Evolutionary conservation across 2,113 vertebrate species (phyloP).

Genomic region (Eidolon helvum): DNA sequence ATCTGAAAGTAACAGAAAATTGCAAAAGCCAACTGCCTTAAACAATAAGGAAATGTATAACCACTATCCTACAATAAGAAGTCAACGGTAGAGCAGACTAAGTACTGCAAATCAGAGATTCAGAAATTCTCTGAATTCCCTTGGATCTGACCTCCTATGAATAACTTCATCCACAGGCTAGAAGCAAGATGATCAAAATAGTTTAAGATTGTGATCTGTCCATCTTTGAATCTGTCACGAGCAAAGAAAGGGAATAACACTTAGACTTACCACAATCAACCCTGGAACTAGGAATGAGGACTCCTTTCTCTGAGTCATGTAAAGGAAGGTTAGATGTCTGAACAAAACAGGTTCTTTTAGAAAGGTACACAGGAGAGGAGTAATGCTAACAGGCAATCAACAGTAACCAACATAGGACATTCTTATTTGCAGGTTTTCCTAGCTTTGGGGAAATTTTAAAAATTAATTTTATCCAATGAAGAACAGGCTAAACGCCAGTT

Average conservation of each 20-base stretch:
- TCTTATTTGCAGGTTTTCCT: background rate
- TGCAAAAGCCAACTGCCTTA: background rate
- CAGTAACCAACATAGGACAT: background rate
- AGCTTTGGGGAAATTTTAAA: background rate
- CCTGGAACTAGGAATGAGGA: background rate
- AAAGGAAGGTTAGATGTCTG: background rate
- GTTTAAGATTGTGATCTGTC: background rate
- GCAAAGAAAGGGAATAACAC: conserved; percentile 18
- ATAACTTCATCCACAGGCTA: background rate
- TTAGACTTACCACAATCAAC: background rate
- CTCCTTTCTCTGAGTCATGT: background rate
- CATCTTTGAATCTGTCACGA: background rate
- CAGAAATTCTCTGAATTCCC: background rate
- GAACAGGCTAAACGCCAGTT: background rate
- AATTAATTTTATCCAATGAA: background rate
- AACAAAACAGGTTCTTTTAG: background rate
- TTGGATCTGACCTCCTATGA: background rate
- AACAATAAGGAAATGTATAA: background rate
- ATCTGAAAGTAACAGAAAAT: conserved; percentile 14
- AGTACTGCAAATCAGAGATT: background rate
- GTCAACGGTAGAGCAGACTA: background rate
- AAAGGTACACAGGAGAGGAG: background rate
- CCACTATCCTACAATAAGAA: background rate
- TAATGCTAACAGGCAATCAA: background rate
- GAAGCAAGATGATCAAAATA: background rate